These are phyloP conservation scores for Crocodylus rhombifer DNA, from an alignment of 2,797 vertebrate genomes.

Conservation along the genomic window DNA sequence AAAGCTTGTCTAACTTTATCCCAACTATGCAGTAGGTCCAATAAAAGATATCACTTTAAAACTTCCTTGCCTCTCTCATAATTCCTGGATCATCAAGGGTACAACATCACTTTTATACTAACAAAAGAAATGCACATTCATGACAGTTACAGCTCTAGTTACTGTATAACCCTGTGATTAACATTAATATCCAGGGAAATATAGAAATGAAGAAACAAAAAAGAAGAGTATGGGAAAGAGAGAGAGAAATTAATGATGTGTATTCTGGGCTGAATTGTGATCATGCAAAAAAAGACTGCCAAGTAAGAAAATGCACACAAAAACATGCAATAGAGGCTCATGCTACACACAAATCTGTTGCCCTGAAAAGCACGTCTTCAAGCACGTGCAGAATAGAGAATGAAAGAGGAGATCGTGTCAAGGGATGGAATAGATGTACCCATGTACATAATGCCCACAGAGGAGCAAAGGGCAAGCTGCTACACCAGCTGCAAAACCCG, in stretches of 20 bases:
- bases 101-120: no score
- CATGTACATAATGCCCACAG: neutral
- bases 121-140: neutral
- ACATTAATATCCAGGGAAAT: neutral
- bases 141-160: neutral
- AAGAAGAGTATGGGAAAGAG: neutral
- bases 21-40: no score
- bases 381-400: neutral
- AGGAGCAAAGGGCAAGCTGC: neutral
- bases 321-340: neutral
- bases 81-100: no score
- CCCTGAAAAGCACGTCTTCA: neutral
- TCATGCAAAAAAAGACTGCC: neutral
- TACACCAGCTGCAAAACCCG: neutral
- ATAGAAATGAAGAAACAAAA: neutral
- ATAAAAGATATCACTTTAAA: no score
- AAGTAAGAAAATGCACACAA: neutral
- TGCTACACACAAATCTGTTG: neutral
- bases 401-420: fast-evolving
- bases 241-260: neutral
- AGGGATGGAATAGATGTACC: neutral
- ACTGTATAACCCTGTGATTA: neutral
- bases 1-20: no score
- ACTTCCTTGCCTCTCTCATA: no score
- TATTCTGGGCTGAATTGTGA: neutral